phyloP scores from a whole-genome alignment of 92 coral and sea anemone species.

The Siderastrea radians region DNA sequence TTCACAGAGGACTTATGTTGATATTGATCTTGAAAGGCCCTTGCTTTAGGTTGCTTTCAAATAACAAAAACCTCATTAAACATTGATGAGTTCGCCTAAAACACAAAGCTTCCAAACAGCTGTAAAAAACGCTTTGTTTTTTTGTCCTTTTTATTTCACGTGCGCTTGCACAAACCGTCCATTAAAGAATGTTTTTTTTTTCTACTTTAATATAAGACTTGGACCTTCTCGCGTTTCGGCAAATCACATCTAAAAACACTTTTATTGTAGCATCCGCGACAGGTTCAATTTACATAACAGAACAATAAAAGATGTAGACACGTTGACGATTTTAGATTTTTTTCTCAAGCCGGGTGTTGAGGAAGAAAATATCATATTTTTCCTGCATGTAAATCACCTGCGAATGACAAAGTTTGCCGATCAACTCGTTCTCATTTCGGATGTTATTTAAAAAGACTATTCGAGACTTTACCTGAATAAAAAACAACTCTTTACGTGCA shows the following conservation, averaged over 20 bases:
- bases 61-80: slow-evolving; percentile 34
- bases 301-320: neutral
- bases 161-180: neutral
- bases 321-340: neutral
- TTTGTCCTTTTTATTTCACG: too few species aligned
- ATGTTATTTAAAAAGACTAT: neutral
- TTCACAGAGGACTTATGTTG: neutral
- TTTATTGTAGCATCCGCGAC: neutral
- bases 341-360: neutral
- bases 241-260: neutral
- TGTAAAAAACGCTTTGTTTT: neutral
- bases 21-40: neutral
- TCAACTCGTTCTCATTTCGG: neutral
- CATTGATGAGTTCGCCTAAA: slow-evolving; percentile 10
- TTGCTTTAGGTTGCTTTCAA: slow-evolving; percentile 2
- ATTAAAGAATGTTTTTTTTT: neutral
- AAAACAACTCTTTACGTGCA: neutral
- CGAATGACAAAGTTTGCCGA: neutral
- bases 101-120: slow-evolving; percentile 18
- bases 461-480: neutral
- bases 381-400: neutral
- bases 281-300: slow-evolving; percentile 29
- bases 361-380: neutral
- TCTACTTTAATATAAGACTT: neutral
- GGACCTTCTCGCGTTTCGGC: neutral